phyloP scores from a whole-genome alignment of 2,113 vertebrate genomes.

The Fulica atra region DNA sequence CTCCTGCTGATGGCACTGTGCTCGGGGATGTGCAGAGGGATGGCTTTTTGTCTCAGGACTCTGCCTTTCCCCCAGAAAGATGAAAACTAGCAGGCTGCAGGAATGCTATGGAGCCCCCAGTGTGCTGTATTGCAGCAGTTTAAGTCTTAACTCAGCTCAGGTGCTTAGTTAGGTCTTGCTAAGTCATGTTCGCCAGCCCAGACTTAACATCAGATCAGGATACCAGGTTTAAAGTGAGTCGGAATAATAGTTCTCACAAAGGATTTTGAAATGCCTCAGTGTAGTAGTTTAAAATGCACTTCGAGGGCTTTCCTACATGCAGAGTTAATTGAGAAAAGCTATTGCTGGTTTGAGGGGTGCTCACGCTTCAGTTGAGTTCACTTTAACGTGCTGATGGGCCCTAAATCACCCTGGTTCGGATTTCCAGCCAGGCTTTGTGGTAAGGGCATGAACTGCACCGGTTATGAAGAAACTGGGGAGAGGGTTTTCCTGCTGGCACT shows the following conservation, averaged over 20 bases:
- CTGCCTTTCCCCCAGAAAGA: neutral
- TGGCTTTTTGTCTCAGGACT: neutral
- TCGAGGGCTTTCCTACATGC: neutral
- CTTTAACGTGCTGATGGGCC: neutral
- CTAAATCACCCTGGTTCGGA: neutral
- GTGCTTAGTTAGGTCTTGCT: neutral
- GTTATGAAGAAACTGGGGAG: rapidly evolving
- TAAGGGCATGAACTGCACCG: neutral
- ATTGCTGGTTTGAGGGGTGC: neutral
- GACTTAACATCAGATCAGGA: neutral
- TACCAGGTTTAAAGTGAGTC: neutral
- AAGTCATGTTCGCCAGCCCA: neutral
- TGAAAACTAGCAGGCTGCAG: neutral
- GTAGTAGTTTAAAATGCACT: neutral
- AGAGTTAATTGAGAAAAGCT: neutral
- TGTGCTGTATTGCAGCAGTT: rapidly evolving
- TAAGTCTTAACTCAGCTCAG: neutral
- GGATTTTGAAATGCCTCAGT: neutral
- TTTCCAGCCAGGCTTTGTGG: neutral
- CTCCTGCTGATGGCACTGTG: rapidly evolving
- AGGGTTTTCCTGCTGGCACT: neutral
- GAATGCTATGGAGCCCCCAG: neutral
- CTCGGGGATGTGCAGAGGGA: neutral
- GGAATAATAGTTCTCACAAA: neutral
- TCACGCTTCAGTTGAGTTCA: neutral